These are phyloP conservation scores for Rhodeus uyekii DNA, from an alignment of 2,797 vertebrate genomes.

Conservation along the genomic window DNA sequence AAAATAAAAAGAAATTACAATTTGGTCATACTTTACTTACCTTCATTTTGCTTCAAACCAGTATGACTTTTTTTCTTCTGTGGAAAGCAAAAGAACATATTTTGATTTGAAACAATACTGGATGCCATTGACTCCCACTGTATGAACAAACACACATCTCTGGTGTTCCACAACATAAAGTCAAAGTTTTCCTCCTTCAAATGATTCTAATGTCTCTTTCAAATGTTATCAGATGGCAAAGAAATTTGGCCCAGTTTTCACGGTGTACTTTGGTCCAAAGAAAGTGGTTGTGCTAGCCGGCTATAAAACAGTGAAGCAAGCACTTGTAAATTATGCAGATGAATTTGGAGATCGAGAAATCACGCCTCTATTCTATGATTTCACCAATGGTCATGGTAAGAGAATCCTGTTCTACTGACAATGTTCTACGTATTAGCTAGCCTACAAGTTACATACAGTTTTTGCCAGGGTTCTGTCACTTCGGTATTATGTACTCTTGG, in stretches of 20 bases:
- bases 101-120: background rate
- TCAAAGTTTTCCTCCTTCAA: too few relatives aligned
- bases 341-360: conserved; percentile 70
- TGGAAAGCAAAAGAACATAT: background rate
- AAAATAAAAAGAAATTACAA: too few relatives aligned
- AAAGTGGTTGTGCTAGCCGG: conserved; percentile 74
- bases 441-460: too few relatives aligned
- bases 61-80: too few relatives aligned
- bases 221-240: too few relatives aligned
- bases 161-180: background rate
- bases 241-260: too few relatives aligned
- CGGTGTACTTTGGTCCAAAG: conserved; percentile 64
- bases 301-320: conserved; percentile 71
- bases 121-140: background rate
- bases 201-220: too few relatives aligned
- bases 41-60: too few relatives aligned
- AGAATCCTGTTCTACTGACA: background rate
- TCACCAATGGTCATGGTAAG: conserved; percentile 64
- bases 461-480: background rate
- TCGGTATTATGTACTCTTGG: too few relatives aligned
- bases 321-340: conserved; percentile 66
- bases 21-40: too few relatives aligned
- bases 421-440: background rate
- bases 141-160: background rate
- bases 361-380: conserved; percentile 43